Percentiles rank a stretch among this genome's conserved stretches.
These are phyloP conservation scores for Elephas maximus DNA, from an alignment of 2,113 vertebrate genomes.

Conservation along the genomic window DNA sequence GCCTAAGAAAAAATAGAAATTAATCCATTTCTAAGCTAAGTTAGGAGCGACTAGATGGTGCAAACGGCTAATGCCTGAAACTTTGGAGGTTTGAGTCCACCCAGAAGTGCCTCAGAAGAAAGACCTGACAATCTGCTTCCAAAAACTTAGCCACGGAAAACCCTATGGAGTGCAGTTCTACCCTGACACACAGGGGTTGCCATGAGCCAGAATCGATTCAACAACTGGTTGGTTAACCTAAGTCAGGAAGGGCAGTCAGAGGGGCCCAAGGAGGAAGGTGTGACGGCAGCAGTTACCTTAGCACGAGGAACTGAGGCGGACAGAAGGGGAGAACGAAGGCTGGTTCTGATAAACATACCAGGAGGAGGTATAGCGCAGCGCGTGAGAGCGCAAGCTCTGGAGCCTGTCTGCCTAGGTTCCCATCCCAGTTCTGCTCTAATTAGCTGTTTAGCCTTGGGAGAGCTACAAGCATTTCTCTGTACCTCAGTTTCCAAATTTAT, in stretches of 20 bases:
- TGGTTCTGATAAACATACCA: not conserved
- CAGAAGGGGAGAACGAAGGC: rapidly evolving
- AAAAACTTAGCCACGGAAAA: no score
- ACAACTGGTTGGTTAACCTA: no score
- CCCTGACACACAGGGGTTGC: no score
- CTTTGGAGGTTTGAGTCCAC: no score
- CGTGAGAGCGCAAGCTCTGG: rapidly evolving
- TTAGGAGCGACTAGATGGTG: no score
- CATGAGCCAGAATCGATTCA: no score
- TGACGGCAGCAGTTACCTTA: rapidly evolving
- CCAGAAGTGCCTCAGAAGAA: no score
- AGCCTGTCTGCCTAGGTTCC: not conserved
- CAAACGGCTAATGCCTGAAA: no score
- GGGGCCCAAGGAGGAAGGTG: rapidly evolving
- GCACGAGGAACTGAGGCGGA: not conserved
- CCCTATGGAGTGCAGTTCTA: no score
- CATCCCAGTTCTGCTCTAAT: not conserved
- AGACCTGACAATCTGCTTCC: no score
- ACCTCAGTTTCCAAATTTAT: not conserved
- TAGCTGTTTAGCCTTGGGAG: not conserved
- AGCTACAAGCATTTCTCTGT: not conserved
- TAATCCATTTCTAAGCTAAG: not conserved
- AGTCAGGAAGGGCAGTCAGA: not conserved
- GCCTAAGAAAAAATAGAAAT: not conserved
- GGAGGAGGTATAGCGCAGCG: not conserved